These are phyloP conservation scores for Pangasius macronema DNA, from an alignment of 2,797 vertebrate species.

Conservation along the genomic window DNA sequence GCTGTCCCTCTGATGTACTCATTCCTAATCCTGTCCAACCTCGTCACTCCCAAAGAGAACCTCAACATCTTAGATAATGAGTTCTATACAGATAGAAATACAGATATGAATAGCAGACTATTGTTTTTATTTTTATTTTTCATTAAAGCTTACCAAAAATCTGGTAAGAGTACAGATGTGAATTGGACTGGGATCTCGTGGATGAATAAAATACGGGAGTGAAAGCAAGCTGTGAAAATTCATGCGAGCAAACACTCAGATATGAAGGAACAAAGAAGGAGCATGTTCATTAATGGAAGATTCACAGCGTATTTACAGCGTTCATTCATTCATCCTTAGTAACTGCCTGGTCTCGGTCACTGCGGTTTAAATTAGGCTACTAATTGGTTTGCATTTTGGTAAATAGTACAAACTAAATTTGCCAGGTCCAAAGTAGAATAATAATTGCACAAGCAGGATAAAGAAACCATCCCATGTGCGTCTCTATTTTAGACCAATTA, in stretches of 20 bases:
- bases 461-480: not conserved
- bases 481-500: not conserved
- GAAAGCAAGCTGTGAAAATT: no score
- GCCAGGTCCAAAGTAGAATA: not conserved
- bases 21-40: no score
- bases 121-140: not conserved
- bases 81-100: not conserved
- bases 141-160: not conserved
- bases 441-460: not conserved
- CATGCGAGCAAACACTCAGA: not conserved
- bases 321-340: not conserved
- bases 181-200: not conserved
- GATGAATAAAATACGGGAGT: no score
- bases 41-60: no score
- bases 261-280: not conserved
- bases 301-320: not conserved
- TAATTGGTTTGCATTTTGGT: not conserved
- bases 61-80: no score
- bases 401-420: not conserved
- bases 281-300: not conserved
- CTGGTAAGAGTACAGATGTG: not conserved
- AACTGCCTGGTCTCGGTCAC: not conserved
- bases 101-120: not conserved
- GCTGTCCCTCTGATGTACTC: no score
- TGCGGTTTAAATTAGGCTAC: not conserved